phyloP scores from a whole-genome alignment of 2,888 invertebrate species.

The Hemistola chrysoprasaria region DNA sequence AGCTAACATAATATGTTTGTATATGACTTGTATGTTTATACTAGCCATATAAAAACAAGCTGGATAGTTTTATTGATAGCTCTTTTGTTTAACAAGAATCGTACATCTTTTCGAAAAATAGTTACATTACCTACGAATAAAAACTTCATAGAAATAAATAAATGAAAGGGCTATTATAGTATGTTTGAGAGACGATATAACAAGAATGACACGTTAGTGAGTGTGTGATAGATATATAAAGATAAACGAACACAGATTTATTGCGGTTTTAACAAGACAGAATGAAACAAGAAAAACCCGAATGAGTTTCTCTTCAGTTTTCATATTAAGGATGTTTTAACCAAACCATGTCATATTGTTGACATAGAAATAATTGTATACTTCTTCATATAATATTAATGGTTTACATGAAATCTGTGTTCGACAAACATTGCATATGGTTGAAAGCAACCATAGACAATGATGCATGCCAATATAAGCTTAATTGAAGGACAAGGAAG shows the following conservation, averaged over 20 bases:
- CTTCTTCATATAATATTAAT: too few species aligned
- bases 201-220: slow-evolving; percentile 70
- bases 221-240: slow-evolving; percentile 64
- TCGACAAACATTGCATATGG: slow-evolving; percentile 46
- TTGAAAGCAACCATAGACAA: slow-evolving; percentile 41
- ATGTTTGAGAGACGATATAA: slow-evolving; percentile 42
- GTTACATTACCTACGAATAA: too few species aligned
- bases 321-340: too few species aligned
- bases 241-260: slow-evolving; percentile 40
- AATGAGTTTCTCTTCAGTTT: too few species aligned
- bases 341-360: too few species aligned
- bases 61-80: too few species aligned
- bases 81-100: slow-evolving; percentile 22
- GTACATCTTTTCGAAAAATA: too few species aligned
- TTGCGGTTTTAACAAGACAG: too few species aligned
- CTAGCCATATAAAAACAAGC: slow-evolving; percentile 17
- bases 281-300: too few species aligned
- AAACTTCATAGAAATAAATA: neutral
- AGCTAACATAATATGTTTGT: slow-evolving; percentile 50
- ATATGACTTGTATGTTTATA: slow-evolving; percentile 31
- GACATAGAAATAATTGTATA: too few species aligned
- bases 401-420: slow-evolving; percentile 35
- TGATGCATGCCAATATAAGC: slow-evolving; percentile 66
- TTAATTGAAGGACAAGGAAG: slow-evolving; percentile 73
- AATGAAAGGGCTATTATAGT: slow-evolving; percentile 17